Evolutionary conservation across 2,113 vertebrate species (phyloP).

Genomic region (Petromus typicus): DNA sequence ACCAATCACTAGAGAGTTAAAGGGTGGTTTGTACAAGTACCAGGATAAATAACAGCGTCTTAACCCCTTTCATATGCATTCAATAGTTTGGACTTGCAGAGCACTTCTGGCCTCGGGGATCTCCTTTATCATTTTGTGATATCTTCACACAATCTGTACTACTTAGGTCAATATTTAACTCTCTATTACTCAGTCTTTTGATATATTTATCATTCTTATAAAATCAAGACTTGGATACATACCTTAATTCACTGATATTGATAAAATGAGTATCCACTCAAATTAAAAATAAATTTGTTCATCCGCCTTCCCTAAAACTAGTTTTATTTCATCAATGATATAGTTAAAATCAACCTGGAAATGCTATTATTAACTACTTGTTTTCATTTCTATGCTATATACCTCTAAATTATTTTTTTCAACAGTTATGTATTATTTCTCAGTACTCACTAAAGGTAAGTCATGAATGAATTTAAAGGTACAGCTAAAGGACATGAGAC

Average conservation of each 20-base stretch:
- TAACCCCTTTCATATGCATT: neutral
- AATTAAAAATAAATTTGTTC: neutral
- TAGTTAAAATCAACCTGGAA: neutral
- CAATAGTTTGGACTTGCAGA: neutral
- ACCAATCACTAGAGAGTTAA: neutral
- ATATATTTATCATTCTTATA: neutral
- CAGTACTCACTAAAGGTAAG: conserved; percentile 34
- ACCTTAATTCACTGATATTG: neutral
- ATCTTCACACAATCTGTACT: neutral
- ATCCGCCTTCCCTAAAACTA: neutral
- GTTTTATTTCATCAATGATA: neutral
- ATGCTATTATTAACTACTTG: neutral
- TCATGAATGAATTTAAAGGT: conserved; percentile 32
- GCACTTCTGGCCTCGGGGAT: neutral
- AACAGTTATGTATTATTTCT: neutral
- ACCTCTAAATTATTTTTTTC: neutral
- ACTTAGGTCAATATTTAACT: neutral
- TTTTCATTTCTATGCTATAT: neutral
- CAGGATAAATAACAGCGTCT: neutral
- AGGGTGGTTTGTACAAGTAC: neutral
- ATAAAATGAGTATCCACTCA: neutral
- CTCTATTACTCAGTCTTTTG: neutral
- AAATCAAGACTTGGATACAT: conserved; percentile 39
- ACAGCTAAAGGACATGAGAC: neutral
- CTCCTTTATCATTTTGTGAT: neutral